Evolutionary conservation across 2,888 invertebrate genomes (phyloP), one percentile per base, ranked within the genome.

Genomic region (Eupithecia pulchellata): DNA sequence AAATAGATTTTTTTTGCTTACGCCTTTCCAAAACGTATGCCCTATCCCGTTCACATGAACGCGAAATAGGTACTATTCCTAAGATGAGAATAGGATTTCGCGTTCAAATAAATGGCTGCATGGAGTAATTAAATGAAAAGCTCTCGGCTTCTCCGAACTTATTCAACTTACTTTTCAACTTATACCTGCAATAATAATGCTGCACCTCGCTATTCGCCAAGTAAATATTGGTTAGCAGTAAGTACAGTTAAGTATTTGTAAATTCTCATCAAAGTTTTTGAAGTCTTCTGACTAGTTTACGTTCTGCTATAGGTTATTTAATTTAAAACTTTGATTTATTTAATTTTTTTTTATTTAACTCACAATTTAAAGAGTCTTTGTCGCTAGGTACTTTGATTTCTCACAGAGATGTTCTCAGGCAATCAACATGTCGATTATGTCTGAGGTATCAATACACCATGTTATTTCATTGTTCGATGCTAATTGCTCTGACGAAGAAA

Each of bases 401-500:
- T 52, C 13, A 25, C 25, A 11, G 11, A 52, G 11, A 52, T 52
- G 11, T 52, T 52, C 52, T 52, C 52, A 52, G 20, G 52, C 52
- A 52, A 52, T 52, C 52, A 52, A 52, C 11, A 25, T 52, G 52
- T 47, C 20, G 20, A 47, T 20, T 11, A 47, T 20, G 47, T 11
- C 47, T 20, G 47, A 20, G 47, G 20, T 20, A 47, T 20, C 20
- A 47, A 47, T 11, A 9, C 20, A 47, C 13, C 52, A 52, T 52
- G 52, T 52, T 25, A 52, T 25, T 52, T 52, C 52, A 52, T 52
- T 52, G 52, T 52, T 52, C 52, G 11, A 4, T 52, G 52, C n/a
- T 4, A 52, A 52, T 52, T 52, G 4, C 52, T 52, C 25, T 52
- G 52, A 52, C 52, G 52, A 52, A 25, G 4, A 52, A 52, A 52